Conservation (phyloP, 2,888 invertebrate genomes). For the Oxycera nigricornis region DNA sequence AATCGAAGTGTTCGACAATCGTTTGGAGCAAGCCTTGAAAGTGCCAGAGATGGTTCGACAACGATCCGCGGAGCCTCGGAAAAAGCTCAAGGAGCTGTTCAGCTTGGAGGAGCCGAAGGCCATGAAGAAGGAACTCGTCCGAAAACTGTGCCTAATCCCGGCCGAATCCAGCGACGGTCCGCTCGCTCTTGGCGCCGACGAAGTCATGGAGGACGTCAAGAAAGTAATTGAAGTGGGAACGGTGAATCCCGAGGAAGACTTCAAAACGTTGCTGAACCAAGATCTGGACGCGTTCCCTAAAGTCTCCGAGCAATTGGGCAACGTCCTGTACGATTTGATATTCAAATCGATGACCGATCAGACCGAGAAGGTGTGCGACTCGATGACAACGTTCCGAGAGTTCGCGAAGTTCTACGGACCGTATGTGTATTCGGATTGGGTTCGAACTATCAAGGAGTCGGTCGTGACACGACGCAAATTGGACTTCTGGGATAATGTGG, state of each 20-base stretch:
- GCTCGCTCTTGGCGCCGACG: not conserved
- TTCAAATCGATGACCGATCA: conserved; percentile 52
- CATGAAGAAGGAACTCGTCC: conserved; percentile 53
- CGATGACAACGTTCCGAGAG: conserved; percentile 59
- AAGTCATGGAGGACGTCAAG: conserved; percentile 41
- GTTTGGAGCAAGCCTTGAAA: conserved; percentile 64
- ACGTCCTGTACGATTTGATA: conserved; percentile 54
- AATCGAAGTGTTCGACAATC: conserved; percentile 64
- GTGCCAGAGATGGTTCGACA: conserved; percentile 64
- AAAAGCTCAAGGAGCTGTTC: conserved; percentile 64
- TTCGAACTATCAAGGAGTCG: conserved; percentile 54
- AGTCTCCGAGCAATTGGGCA: conserved; percentile 55
- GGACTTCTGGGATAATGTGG: conserved; percentile 56
- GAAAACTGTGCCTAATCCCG: conserved; percentile 50
- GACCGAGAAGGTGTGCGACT: conserved; percentile 53
- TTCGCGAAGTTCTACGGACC: conserved; percentile 56
- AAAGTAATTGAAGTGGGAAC: conserved; percentile 64
- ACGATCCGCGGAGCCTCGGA: conserved; percentile 62
- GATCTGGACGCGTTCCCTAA: conserved; percentile 55
- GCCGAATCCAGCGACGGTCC: conserved; percentile 48
- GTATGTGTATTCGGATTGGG: conserved; percentile 57
- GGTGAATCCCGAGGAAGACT: conserved; percentile 69
- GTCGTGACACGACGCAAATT: conserved; percentile 52
- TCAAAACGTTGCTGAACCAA: conserved; percentile 61
- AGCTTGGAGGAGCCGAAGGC: conserved; percentile 61